Percentiles rank a stretch among this genome's conserved stretches.
phyloP scores from a whole-genome alignment of 2,888 invertebrate species.

The Geotrupes spiniger region DNA sequence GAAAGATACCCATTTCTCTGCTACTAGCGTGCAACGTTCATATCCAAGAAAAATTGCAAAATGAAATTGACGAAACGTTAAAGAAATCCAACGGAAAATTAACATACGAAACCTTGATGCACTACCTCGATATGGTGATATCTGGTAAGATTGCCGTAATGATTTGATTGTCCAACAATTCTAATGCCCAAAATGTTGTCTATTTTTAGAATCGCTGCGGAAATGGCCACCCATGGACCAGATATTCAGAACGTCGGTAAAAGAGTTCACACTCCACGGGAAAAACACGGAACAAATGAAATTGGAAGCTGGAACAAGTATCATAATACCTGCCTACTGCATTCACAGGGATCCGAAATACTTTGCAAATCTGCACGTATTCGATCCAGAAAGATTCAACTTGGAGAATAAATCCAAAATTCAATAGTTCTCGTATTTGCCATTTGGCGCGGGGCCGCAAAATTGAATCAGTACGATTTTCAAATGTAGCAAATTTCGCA shows the following conservation, averaged over 20 bases:
- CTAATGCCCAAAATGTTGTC: too few relatives aligned
- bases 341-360: slow-evolving; percentile 56
- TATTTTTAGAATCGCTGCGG: too few relatives aligned
- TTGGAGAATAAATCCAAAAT: slow-evolving; percentile 53
- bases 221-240: slow-evolving; percentile 51
- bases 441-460: slow-evolving; percentile 54
- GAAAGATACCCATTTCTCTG: too few relatives aligned
- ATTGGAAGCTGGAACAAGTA: slow-evolving; percentile 51
- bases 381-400: slow-evolving; percentile 56
- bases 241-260: slow-evolving; percentile 52
- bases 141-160: too few relatives aligned
- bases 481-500: too few relatives aligned
- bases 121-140: slow-evolving; percentile 53
- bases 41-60: slow-evolving; percentile 55
- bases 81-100: too few relatives aligned
- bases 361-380: slow-evolving; percentile 55
- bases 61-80: too few relatives aligned
- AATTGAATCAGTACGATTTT: too few relatives aligned
- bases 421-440: slow-evolving; percentile 52
- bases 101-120: slow-evolving; percentile 46
- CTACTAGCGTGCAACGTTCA: slow-evolving; percentile 58
- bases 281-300: too few relatives aligned
- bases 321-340: slow-evolving; percentile 52
- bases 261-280: slow-evolving; percentile 51
- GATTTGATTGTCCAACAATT: too few relatives aligned